Evolutionary conservation across 2,113 vertebrate genomes (phyloP).

Genomic region (Dryoscopus gambensis): DNA sequence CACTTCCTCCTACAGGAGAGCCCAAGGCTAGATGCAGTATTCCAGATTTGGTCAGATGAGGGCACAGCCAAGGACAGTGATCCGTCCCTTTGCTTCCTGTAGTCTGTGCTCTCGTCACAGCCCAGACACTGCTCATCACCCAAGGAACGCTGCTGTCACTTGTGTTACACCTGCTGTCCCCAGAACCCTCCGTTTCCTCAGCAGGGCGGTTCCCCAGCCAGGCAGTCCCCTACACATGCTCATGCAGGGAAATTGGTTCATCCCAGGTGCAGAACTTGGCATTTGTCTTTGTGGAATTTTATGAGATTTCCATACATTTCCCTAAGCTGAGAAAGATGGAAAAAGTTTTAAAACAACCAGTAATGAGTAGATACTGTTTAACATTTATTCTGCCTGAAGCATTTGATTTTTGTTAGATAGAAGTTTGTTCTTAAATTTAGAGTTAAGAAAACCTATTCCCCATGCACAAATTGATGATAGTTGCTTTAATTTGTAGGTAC

Average conservation of each 20-base stretch:
- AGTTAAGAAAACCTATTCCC: neutral
- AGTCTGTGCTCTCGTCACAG: neutral
- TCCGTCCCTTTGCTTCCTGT: neutral
- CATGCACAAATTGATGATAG: neutral
- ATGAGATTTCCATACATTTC: neutral
- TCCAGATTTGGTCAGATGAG: neutral
- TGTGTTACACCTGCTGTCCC: neutral
- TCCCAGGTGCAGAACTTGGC: neutral
- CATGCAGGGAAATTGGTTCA: neutral
- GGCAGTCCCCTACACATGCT: neutral
- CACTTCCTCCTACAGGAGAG: neutral
- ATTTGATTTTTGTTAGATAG: neutral
- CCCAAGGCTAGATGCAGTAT: neutral
- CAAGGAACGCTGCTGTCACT: neutral
- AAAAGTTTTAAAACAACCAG: neutral
- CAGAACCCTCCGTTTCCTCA: neutral
- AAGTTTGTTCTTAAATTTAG: neutral
- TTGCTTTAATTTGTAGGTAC: neutral
- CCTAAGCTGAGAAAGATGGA: neutral
- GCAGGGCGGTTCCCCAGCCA: neutral
- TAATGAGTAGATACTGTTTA: neutral
- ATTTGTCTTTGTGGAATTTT: neutral
- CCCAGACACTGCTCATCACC: neutral
- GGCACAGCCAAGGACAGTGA: neutral
- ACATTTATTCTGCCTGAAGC: neutral